phyloP scores from a whole-genome alignment of 2,797 vertebrate species.

The Danionella dracula region DNA sequence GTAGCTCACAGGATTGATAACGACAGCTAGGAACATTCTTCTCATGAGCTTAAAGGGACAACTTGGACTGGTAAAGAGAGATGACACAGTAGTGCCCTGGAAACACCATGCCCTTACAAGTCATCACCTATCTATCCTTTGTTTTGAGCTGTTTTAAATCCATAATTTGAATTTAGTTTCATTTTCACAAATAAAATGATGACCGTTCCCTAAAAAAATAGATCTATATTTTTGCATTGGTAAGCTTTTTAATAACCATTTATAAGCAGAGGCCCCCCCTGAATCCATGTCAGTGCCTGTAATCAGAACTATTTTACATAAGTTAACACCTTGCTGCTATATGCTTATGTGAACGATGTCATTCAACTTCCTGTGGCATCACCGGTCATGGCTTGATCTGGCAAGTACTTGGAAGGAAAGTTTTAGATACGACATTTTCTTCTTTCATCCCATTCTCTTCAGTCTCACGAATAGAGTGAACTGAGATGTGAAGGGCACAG shows the following conservation, averaged over 20 bases:
- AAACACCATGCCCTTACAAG: slow-evolving; percentile 52
- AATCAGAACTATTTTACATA: slow-evolving; percentile 25
- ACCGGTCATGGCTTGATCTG: slow-evolving; percentile 1
- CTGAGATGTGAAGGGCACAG: background rate
- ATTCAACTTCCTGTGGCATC: background rate
- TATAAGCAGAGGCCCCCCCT: slow-evolving; percentile 19
- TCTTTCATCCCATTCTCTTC: background rate
- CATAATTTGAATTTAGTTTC: slow-evolving; percentile 25
- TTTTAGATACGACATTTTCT: slow-evolving; percentile 8
- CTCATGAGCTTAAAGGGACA: slow-evolving; percentile 39
- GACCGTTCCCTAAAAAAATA: slow-evolving; percentile 11
- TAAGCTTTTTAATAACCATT: slow-evolving; percentile 18
- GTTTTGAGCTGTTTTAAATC: slow-evolving; percentile 53
- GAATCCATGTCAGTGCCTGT: slow-evolving; percentile 30
- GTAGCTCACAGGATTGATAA: slow-evolving; percentile 95
- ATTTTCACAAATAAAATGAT: background rate
- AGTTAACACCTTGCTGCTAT: too few relatives aligned
- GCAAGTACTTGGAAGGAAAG: background rate
- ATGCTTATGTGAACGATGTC: too few relatives aligned
- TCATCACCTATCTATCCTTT: slow-evolving; percentile 49
- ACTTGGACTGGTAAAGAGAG: slow-evolving; percentile 51
- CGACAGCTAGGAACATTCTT: slow-evolving; percentile 75
- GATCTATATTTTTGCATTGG: slow-evolving; percentile 33
- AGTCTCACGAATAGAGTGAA: background rate
- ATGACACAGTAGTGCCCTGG: slow-evolving; percentile 58